Conservation (phyloP, 2,888 invertebrate species). For the Drosophila kokeensis region DNA sequence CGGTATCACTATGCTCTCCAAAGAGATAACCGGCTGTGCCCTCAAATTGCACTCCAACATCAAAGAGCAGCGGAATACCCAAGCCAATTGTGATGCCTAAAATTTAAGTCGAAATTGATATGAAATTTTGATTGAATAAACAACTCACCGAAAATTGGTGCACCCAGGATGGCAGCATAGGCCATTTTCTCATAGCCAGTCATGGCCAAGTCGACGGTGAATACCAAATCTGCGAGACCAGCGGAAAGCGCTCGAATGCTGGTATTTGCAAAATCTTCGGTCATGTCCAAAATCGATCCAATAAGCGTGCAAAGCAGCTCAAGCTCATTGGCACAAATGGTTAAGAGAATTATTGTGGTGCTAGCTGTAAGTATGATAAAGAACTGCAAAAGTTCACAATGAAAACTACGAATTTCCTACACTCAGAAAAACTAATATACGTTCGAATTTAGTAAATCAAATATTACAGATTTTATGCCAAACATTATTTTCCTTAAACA, state of each 20-base stretch:
- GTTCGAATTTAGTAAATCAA: no score
- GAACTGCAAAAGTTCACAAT: constrained; percentile 19
- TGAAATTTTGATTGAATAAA: background rate
- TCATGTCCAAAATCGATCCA: constrained; percentile 36
- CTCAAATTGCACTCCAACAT: background rate
- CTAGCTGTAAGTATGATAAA: constrained; percentile 28
- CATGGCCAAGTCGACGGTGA: constrained; percentile 37
- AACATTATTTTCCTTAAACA: no score
- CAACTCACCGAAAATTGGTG: constrained; percentile 49
- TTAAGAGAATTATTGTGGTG: constrained; percentile 34
- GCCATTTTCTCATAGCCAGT: constrained; percentile 59
- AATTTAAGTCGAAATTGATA: background rate
- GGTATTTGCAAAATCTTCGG: constrained; percentile 40
- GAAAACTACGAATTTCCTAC: no score
- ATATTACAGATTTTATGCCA: no score
- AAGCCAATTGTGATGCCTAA: constrained; percentile 44
- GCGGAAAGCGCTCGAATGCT: constrained; percentile 35
- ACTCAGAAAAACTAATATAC: no score
- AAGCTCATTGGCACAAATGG: constrained; percentile 38
- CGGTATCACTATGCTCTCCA: constrained; percentile 41
- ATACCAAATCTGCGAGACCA: constrained; percentile 42
- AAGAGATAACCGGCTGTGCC: constrained; percentile 18
- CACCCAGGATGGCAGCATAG: constrained; percentile 47
- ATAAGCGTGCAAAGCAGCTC: constrained; percentile 45
- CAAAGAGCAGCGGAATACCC: constrained; percentile 24